Evolutionary conservation across 1,140 invertebrate genomes (phyloP).

Genomic region (Nasonia longicornis): DNA sequence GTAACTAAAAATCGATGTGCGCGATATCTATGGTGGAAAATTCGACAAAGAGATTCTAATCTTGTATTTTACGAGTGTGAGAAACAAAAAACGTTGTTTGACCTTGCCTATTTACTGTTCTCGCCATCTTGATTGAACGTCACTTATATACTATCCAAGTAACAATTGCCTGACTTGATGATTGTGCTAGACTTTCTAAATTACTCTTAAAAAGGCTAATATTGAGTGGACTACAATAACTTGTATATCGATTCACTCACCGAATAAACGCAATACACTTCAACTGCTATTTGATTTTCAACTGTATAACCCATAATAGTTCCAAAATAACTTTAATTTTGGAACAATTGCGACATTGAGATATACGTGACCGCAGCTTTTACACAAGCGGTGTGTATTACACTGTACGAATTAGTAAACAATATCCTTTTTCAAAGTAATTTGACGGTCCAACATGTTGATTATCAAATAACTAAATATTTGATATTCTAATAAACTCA

Average conservation of each 20-base stretch:
- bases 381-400: neutral
- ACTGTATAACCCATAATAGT: neutral
- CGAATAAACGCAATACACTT: neutral
- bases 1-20: neutral
- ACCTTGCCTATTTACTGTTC: slow-evolving; percentile 13
- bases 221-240: too few relatives aligned
- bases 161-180: slow-evolving; percentile 6
- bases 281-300: neutral
- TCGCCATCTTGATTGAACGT: neutral
- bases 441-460: slow-evolving; percentile 9
- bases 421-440: slow-evolving; percentile 23
- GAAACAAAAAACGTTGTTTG: neutral
- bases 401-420: neutral
- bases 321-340: slow-evolving; percentile 4
- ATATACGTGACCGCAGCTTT: neutral
- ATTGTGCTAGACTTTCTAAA: slow-evolving; percentile 8
- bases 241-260: too few relatives aligned
- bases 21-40: neutral
- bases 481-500: slow-evolving; percentile 10
- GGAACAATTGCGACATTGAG: neutral
- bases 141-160: slow-evolving; percentile 2
- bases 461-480: slow-evolving; percentile 24
- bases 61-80: slow-evolving; percentile 7
- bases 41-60: slow-evolving; percentile 2
- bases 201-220: slow-evolving; percentile 18